A percentile compares a stretch with the other conserved stretches of the same genome.
phyloP scores from a whole-genome alignment of 2,797 vertebrate species.

The Hirundo rustica region DNA sequence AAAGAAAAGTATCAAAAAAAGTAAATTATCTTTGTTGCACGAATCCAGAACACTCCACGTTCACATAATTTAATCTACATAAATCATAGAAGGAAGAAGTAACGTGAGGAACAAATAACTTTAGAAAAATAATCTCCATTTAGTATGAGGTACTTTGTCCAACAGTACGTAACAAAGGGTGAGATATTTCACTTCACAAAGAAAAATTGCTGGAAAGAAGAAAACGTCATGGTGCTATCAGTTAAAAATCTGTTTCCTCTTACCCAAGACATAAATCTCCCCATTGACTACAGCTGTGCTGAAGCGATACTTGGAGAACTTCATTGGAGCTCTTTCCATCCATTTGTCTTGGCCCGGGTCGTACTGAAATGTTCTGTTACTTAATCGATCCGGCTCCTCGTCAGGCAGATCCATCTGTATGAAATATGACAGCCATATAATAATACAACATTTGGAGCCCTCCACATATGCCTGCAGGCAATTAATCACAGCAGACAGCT shows the following conservation, averaged over 20 bases:
- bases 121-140: not conserved
- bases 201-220: slow-evolving; percentile 49
- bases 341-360: slow-evolving; percentile 90
- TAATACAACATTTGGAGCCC: slow-evolving; percentile 59
- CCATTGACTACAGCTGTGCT: slow-evolving; percentile 85
- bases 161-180: not conserved
- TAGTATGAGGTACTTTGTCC: not conserved
- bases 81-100: not conserved
- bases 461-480: slow-evolving; percentile 13
- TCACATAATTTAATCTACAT: not conserved
- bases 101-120: not conserved
- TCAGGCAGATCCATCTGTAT: slow-evolving; percentile 84
- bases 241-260: slow-evolving; percentile 71
- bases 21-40: not conserved
- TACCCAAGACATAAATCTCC: slow-evolving; percentile 95
- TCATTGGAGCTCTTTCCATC: slow-evolving; percentile 88
- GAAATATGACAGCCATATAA: slow-evolving; percentile 70
- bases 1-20: not conserved
- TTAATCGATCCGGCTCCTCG: slow-evolving; percentile 95
- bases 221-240: slow-evolving; percentile 34
- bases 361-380: slow-evolving; percentile 89
- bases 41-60: not conserved
- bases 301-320: slow-evolving; percentile 94
- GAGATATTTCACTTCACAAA: slow-evolving; percentile 46
- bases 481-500: slow-evolving; percentile 66